Evolutionary conservation across 2,888 invertebrate genomes (phyloP), one percentile per base, ranked within the genome.

Genomic region (Hypomecis atomaria): DNA sequence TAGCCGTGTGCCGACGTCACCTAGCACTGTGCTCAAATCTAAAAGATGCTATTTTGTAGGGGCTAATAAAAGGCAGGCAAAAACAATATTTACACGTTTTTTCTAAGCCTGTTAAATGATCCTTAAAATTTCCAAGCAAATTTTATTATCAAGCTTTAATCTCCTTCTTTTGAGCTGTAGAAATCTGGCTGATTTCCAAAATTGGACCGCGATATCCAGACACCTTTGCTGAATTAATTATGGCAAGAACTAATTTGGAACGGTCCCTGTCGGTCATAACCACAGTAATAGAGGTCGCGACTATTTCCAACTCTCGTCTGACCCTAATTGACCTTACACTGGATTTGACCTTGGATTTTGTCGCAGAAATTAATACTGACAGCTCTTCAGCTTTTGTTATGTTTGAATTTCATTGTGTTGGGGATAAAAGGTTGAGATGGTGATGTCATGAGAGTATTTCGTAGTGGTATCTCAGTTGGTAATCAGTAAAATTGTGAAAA

Each of bases 321-420:
- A 66, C 71, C 68, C 49, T 67, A 55, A 62, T 65, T 67, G 62
- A 72, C 72, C 72, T 72, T 58, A 59, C 11, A 50, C 55, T 57
- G 54, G 11, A 47, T n/a, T 11, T 55, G 58, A 58, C 63, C 66
- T 67, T 62, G 62, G 62, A 52, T 62, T 65, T 52, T 43, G 60
- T 65, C 44, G 47, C 63, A 38, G 42, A 7, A 36, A 57, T 57
- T 47, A 23, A 11, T 42, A 38, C 48, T 8, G 13, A 56, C 48
- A 60, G 57, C 33, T 38, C 38, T 38, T 47, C 33, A 61, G 48
- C 33, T 40, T 33, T 36, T 44, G 38, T 5, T 50, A 38, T 38
- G 13, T 50, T 48, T 36, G 34, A 36, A n/a, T 42, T 53, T 42
- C 53, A 33, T n/a, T 53, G 10, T n/a, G 13, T 37, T 50, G n/a